Evolutionary conservation across 2,797 vertebrate species (phyloP), one percentile per base, ranked within the genome.

Genomic region (Phataginus tetradactyla): DNA sequence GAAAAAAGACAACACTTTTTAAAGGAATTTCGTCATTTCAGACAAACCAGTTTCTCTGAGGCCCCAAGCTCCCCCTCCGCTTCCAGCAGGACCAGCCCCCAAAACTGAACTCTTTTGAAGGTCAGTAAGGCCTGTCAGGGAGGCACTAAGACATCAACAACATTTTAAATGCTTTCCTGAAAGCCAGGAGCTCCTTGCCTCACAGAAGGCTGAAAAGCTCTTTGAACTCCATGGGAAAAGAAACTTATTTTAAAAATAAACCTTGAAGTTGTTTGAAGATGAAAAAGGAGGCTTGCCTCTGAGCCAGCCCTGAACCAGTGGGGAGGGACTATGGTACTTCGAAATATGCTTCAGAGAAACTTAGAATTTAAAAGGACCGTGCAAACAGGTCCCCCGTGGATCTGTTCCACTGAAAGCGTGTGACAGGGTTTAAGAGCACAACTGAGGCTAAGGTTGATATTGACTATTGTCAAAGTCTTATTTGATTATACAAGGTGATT

Each of bases 221-320:
- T 96, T 96, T 96, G 92, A 97, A 95, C 97, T 97, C 64, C 86
- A 77, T 74, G 57, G 94, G 92, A 92, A 96, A 96, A 96, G 77
- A 96, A 95, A 91, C 64, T 94, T 94, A 93, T 97, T 97, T 97
- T 84, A 97, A 96, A 97, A 96, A 95, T 97, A 96, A 96, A 96
- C 97, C 97, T 97, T 97, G 97, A 98, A 97, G 96, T 86, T 96
- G 90, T 98, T 98, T 98, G 96, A 98, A 97, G 97, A 97, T 98
- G 95, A 98, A 97, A 98, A 89, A 74, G 27, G 53, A 95, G 59
- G 61, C 92, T 96, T 95, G 95, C 95, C 93, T 97, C 92, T 96
- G 96, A 97, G 96, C 90, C 64, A 91, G 57, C 49, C 23, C 74
- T 55, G 80, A 94, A 97, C 87, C 92, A 77, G 85, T 95, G 87